Conservation (phyloP, 2,113 vertebrate genomes). For the Macrotus californicus region DNA sequence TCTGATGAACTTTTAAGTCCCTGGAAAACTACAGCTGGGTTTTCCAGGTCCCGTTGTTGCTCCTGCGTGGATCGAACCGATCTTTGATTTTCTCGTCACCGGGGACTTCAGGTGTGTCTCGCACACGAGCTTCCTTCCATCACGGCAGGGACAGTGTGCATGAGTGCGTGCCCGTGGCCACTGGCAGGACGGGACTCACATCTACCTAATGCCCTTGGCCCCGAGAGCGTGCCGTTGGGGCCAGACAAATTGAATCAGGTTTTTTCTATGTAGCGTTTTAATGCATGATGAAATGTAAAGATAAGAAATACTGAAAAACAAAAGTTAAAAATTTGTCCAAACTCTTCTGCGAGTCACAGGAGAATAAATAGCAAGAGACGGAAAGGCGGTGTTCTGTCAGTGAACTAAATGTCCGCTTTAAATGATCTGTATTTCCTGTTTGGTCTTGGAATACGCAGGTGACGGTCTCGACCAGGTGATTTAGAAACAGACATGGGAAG, state of each 20-base stretch:
- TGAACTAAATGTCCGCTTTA: neutral
- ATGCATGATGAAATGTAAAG: neutral
- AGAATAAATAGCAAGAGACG: neutral
- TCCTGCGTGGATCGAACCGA: neutral
- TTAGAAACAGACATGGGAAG: neutral
- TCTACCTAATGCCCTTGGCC: too few species aligned
- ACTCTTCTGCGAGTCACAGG: neutral
- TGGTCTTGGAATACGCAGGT: neutral
- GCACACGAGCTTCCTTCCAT: neutral
- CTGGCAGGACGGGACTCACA: too few species aligned
- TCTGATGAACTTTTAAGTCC: neutral
- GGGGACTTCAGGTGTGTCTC: neutral
- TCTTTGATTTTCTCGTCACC: neutral
- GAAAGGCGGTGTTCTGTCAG: neutral
- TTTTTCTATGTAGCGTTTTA: neutral
- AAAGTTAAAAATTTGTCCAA: constrained; percentile 14
- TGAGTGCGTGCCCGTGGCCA: too few species aligned
- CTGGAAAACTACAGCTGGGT: neutral
- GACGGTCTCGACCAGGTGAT: fast-evolving
- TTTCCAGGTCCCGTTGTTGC: neutral
- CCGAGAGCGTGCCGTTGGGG: neutral
- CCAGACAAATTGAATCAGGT: neutral
- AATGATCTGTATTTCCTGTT: neutral
- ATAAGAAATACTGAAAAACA: neutral
- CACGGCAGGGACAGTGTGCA: neutral